A percentile compares a stretch with the other conserved stretches of the same genome.
Evolutionary conservation across 2,797 vertebrate species (phyloP).

Genomic region (Cyprinodon diabolis): DNA sequence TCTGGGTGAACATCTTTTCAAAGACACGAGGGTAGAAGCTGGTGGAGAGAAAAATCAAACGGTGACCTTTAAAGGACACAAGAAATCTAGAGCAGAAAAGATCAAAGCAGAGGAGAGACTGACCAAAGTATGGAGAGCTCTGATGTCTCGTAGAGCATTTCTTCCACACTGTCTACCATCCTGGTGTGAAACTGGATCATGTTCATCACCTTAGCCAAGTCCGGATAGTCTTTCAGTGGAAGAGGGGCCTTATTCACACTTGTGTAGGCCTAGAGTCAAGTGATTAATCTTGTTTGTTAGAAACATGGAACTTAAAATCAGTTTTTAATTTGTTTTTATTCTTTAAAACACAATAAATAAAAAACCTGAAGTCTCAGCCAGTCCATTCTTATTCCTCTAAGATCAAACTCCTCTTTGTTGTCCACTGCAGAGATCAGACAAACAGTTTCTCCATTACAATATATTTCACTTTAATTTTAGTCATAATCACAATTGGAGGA

Average conservation of each 20-base stretch:
- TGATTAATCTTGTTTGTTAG: background rate
- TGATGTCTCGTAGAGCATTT: conserved; percentile 85
- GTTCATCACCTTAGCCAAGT: conserved; percentile 90
- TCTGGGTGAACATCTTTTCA: conserved; percentile 88
- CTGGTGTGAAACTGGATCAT: conserved; percentile 89
- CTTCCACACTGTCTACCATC: conserved; percentile 86
- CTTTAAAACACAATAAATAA: background rate
- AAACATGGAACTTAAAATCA: background rate
- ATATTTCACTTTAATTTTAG: background rate
- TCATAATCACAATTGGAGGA: background rate
- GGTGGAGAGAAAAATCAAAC: background rate
- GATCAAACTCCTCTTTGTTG: conserved; percentile 86
- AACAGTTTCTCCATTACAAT: background rate
- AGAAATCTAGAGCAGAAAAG: background rate
- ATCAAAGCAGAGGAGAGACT: conserved; percentile 19
- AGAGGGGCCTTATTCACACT: conserved; percentile 87
- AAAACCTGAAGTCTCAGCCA: conserved; percentile 93
- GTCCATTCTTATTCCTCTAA: conserved; percentile 87
- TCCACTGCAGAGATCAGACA: conserved; percentile 75
- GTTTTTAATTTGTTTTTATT: background rate
- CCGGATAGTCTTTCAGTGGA: conserved; percentile 81
- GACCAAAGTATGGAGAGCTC: conserved; percentile 90
- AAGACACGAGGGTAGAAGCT: conserved; percentile 87
- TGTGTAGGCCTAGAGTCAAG: conserved; percentile 84
- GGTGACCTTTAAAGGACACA: background rate